These are phyloP conservation scores for Nesometra sesokonis DNA, from an alignment of 35 echinoderm and acorn worm genomes.

Conservation along the genomic window DNA sequence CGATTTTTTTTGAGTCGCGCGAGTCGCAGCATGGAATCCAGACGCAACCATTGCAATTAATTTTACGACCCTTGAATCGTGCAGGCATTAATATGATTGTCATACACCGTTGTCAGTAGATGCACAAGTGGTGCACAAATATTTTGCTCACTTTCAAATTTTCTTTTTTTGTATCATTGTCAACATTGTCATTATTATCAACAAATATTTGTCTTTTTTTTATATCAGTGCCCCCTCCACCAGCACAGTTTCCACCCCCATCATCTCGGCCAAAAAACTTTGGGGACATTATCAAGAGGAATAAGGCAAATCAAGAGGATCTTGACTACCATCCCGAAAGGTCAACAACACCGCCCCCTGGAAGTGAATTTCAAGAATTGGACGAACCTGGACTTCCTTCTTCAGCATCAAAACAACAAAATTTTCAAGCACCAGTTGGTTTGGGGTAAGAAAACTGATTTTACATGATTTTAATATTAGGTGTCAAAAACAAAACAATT, in stretches of 20 bases:
- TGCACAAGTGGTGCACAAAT: too few species aligned
- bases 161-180: background rate
- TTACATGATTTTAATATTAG: too few species aligned
- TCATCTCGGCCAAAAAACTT: slow-evolving; percentile 26
- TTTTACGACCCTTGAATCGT: too few species aligned
- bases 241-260: slow-evolving; percentile 33
- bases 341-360: slow-evolving; percentile 69
- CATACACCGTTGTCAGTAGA: too few species aligned
- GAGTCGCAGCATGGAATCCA: too few species aligned
- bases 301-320: slow-evolving; percentile 29
- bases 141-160: too few species aligned
- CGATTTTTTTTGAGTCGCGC: too few species aligned
- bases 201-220: too few species aligned
- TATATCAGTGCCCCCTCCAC: background rate
- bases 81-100: too few species aligned
- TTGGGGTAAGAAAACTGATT: slow-evolving; percentile 54
- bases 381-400: slow-evolving; percentile 27
- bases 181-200: too few species aligned
- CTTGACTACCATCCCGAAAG: slow-evolving; percentile 58
- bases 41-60: too few species aligned
- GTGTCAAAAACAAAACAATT: too few species aligned
- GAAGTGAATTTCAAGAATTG: slow-evolving; percentile 43
- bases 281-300: slow-evolving; percentile 58
- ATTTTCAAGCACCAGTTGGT: slow-evolving; percentile 75
- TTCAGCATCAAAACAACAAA: slow-evolving; percentile 13